A percentile compares a stretch with the other conserved stretches of the same genome.
Evolutionary conservation across 2,113 vertebrate species (phyloP).

Genomic region (Anguilla japonica): DNA sequence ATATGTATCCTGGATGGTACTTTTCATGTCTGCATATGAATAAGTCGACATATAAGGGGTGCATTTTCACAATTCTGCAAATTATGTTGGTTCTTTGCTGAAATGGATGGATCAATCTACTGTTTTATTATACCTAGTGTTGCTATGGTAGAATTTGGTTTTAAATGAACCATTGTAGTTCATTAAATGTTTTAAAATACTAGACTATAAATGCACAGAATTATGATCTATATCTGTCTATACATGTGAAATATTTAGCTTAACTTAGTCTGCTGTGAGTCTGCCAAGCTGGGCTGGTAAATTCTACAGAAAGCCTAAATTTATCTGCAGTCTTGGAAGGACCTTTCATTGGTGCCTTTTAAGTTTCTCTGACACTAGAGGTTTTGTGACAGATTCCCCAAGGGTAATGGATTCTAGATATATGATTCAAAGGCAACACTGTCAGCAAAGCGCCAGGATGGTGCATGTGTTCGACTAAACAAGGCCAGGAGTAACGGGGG

Average conservation of each 20-base stretch:
- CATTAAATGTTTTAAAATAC: too few species aligned
- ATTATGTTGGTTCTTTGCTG: too few species aligned
- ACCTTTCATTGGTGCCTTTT: neutral
- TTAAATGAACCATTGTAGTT: too few species aligned
- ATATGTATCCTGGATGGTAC: too few species aligned
- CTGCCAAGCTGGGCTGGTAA: neutral
- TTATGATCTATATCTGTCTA: too few species aligned
- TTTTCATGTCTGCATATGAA: too few species aligned
- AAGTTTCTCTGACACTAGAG: neutral
- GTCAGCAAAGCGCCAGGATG: neutral
- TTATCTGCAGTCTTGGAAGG: neutral
- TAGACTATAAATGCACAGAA: too few species aligned
- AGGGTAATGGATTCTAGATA: neutral
- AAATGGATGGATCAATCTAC: too few species aligned
- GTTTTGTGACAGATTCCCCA: neutral
- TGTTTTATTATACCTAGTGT: too few species aligned
- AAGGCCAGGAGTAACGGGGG: constrained; percentile 24
- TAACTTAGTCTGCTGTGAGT: neutral
- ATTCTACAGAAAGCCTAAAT: neutral
- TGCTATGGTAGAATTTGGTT: too few species aligned
- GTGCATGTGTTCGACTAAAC: neutral
- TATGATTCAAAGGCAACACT: constrained; percentile 7
- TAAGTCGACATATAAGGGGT: too few species aligned
- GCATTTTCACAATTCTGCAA: too few species aligned
- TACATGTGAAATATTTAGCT: neutral